Evolutionary conservation across 2,888 invertebrate species (phyloP), one percentile per base, ranked within the genome.

Genomic region (Galerucella calmariensis): DNA sequence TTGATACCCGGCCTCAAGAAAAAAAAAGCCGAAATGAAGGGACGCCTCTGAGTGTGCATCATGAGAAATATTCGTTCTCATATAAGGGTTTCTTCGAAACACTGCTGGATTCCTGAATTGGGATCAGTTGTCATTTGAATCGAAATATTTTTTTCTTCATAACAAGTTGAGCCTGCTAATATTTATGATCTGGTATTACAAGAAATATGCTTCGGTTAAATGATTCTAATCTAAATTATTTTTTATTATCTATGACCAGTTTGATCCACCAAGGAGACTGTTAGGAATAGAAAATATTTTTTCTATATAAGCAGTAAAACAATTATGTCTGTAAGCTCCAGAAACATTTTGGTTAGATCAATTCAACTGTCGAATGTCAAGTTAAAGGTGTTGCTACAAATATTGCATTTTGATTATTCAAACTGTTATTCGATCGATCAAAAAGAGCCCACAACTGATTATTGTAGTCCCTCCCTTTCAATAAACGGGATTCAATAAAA

Each of bases 101-200:
- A 16, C 72, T 24, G 72, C 16, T 67, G 72, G 72, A 72, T 46
- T 72, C 66, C 66, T 46, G 67, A 63, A 72, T 59, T 67, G 67
- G 72, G 72, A 72, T 72, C 72, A 72, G 72, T 72, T 72, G 72
- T 72, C 72, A 44, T 72, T 72, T 72, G 59, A 72, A 72, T 59
- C 66, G 72, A 48, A 66, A 67, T 72, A 72, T 72, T 66, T 72
- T 35, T 67, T 72, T 67, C 71, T 65, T 71, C 66, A 69, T 69
- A 20, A 69, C 35, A 53, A 46, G 53, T 62, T 41, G 44, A 59
- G 46, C 20, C 16, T 61, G 61, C 27, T 27, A 51, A 62, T 61
- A 69, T 69, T 69, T 69, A 69, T 69, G 63, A 12, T 4, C 35
- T 16, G 62, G 35, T 51, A 48, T 46, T 62, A 51, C 16, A 69